A percentile compares a stretch with the other conserved stretches of the same genome.
Conservation (phyloP, 2,797 vertebrate species). For the Atherinosoma microstoma region DNA sequence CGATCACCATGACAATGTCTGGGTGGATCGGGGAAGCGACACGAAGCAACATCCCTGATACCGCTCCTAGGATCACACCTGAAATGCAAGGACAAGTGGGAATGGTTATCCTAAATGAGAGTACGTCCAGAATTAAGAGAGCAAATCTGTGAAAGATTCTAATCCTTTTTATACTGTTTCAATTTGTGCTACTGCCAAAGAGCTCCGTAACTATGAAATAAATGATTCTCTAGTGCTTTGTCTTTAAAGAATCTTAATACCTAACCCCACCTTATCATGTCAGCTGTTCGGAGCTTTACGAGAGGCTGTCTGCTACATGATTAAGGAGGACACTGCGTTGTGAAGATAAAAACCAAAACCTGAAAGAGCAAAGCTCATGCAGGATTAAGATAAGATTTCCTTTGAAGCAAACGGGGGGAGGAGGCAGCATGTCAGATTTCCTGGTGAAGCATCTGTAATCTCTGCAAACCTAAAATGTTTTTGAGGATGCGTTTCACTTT, state of each 20-base stretch:
- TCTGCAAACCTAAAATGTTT: constrained; percentile 27
- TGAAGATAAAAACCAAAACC: constrained; percentile 56
- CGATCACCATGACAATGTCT: constrained; percentile 95
- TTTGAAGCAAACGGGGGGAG: constrained; percentile 35
- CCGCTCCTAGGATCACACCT: constrained; percentile 96
- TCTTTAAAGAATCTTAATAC: constrained; percentile 3
- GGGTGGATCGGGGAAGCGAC: constrained; percentile 92
- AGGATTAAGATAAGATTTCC: constrained; percentile 62
- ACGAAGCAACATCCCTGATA: constrained; percentile 91
- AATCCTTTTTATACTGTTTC: background rate
- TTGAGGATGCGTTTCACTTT: constrained; percentile 14
- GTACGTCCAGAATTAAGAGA: constrained; percentile 10
- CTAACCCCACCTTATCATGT: constrained; percentile 10
- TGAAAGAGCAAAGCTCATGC: constrained; percentile 38
- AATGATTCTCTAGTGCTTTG: constrained; percentile 7
- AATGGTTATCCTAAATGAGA: background rate
- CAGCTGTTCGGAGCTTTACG: constrained; percentile 5
- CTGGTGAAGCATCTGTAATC: constrained; percentile 42
- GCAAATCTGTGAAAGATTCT: background rate
- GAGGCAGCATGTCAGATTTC: constrained; percentile 39
- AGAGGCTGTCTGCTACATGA: constrained; percentile 21
- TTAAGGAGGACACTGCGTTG: constrained; percentile 33
- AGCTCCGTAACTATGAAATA: constrained; percentile 2
- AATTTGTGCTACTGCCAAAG: background rate
- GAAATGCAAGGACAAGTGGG: constrained; percentile 25